A percentile compares a stretch with the other conserved stretches of the same genome.
phyloP scores from a whole-genome alignment of 2,113 vertebrate species.

The Centropus unirufus region DNA sequence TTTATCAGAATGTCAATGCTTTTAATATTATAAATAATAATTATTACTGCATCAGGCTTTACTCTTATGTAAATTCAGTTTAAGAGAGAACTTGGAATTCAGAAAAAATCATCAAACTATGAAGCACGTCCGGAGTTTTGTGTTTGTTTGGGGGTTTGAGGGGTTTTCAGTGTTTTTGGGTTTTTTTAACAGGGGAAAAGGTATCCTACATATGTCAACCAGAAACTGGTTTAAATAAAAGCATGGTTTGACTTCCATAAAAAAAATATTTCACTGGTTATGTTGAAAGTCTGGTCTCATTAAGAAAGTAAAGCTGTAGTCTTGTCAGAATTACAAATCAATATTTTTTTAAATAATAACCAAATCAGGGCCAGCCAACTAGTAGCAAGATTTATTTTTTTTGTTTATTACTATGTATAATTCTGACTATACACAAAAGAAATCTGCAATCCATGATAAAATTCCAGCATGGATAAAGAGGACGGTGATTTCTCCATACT shows the following conservation, averaged over 20 bases:
- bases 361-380: neutral
- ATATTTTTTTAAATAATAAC: neutral
- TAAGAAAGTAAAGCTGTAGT: neutral
- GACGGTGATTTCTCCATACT: neutral
- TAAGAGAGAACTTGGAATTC: constrained; percentile 31
- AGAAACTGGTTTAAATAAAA: neutral
- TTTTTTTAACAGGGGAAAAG: neutral
- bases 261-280: neutral
- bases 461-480: constrained; percentile 18
- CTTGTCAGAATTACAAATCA: neutral
- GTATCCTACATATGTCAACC: neutral
- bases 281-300: neutral
- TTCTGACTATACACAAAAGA: neutral
- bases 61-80: neutral
- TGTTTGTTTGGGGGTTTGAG: neutral
- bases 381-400: neutral
- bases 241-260: neutral
- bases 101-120: neutral
- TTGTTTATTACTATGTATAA: neutral
- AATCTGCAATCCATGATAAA: neutral
- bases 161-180: neutral
- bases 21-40: neutral
- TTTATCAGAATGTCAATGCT: neutral
- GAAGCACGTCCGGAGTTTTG: neutral
- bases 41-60: neutral